Conservation (phyloP, 2,113 vertebrate species). For the Dasyornis broadbenti region DNA sequence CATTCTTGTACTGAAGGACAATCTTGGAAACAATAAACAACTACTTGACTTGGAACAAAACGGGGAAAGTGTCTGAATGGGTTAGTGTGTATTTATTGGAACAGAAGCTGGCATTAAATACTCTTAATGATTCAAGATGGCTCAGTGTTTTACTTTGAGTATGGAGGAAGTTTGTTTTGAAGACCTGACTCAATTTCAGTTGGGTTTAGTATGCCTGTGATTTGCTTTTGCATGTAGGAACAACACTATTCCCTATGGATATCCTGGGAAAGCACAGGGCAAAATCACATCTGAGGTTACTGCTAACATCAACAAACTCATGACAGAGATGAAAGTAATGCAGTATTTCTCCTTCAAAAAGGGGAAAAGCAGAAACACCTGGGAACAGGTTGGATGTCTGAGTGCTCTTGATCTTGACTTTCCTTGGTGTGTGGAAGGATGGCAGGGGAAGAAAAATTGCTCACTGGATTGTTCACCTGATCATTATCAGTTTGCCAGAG, state of each 20-base stretch:
- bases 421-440: not conserved
- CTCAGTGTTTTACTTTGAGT: not conserved
- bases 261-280: not conserved
- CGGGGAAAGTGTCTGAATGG: not conserved
- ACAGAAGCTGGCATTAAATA: not conserved
- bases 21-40: not conserved
- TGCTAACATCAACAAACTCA: fast-evolving
- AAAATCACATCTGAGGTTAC: not conserved
- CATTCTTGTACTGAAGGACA: not conserved
- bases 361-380: not conserved
- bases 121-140: not conserved
- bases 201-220: not conserved
- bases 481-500: not conserved
- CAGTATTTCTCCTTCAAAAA: not conserved
- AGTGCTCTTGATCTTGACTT: not conserved
- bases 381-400: not conserved
- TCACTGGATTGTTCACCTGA: not conserved
- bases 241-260: not conserved
- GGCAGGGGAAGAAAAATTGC: not conserved
- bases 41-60: not conserved
- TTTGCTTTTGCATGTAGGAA: not conserved
- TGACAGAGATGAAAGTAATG: not conserved
- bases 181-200: not conserved
- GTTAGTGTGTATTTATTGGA: not conserved
- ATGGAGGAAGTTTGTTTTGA: not conserved